phyloP scores from a whole-genome alignment of 2,888 invertebrate species.

The Agrotis ipsilon region DNA sequence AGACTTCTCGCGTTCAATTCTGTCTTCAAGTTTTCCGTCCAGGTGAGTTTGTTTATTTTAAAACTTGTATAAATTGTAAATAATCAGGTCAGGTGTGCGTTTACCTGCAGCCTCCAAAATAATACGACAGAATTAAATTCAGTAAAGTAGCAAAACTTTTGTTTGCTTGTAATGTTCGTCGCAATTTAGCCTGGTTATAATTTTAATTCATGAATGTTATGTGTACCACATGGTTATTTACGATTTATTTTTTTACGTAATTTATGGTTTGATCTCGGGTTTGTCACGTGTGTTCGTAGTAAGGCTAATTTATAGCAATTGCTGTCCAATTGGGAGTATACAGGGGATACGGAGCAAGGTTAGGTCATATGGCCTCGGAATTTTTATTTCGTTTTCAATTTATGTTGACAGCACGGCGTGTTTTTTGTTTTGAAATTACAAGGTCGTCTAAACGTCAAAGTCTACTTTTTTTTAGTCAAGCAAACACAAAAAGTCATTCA shows the following conservation, averaged over 20 bases:
- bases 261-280: constrained; percentile 9
- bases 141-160: constrained; percentile 29
- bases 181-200: constrained; percentile 52
- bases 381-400: constrained; percentile 35
- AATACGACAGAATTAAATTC: constrained; percentile 54
- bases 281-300: constrained; percentile 39
- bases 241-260: constrained; percentile 36
- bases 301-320: constrained; percentile 39
- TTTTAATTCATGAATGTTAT: constrained; percentile 40
- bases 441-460: constrained; percentile 8
- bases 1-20: constrained; percentile 33
- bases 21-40: constrained; percentile 32
- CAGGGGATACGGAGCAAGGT: constrained; percentile 44
- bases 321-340: constrained; percentile 23
- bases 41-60: constrained; percentile 54
- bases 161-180: constrained; percentile 49
- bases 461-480: constrained; percentile 3
- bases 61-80: background rate
- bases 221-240: constrained; percentile 61
- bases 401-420: constrained; percentile 32
- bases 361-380: constrained; percentile 51
- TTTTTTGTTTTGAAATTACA: constrained; percentile 38
- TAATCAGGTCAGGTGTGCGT: constrained; percentile 46
- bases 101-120: constrained; percentile 45
- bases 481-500: background rate